Conservation (phyloP, 2,113 vertebrate genomes). For the Cephalophus harveyi region DNA sequence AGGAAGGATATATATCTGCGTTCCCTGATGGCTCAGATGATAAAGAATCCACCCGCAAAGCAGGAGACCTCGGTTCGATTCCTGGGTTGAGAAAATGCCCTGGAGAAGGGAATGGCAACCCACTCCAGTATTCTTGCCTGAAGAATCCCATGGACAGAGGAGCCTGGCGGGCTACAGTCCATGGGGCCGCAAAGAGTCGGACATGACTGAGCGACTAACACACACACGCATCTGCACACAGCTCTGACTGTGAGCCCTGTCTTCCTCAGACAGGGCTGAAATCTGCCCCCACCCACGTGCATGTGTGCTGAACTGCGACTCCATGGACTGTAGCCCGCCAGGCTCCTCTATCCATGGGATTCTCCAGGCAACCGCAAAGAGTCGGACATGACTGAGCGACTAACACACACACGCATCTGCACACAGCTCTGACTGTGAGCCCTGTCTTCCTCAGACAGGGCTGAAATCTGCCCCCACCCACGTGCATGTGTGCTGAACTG, state of each 20-base stretch:
- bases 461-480: background rate
- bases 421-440: background rate
- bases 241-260: background rate
- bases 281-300: background rate
- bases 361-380: background rate
- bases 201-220: background rate
- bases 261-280: background rate
- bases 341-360: background rate
- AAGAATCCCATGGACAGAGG: background rate
- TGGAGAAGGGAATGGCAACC: background rate
- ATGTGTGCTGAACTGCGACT: background rate
- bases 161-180: background rate
- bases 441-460: background rate
- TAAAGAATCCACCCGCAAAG: background rate
- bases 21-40: background rate
- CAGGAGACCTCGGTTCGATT: background rate
- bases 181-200: fast-evolving
- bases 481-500: background rate
- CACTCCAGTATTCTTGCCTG: background rate
- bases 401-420: background rate
- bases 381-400: background rate
- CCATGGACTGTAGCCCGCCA: background rate
- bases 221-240: background rate
- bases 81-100: background rate
- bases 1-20: no score